Percentiles rank a stretch among this genome's conserved stretches.
phyloP scores from a whole-genome alignment of 2,797 vertebrate genomes.

The Lepilemur ruficaudatus region DNA sequence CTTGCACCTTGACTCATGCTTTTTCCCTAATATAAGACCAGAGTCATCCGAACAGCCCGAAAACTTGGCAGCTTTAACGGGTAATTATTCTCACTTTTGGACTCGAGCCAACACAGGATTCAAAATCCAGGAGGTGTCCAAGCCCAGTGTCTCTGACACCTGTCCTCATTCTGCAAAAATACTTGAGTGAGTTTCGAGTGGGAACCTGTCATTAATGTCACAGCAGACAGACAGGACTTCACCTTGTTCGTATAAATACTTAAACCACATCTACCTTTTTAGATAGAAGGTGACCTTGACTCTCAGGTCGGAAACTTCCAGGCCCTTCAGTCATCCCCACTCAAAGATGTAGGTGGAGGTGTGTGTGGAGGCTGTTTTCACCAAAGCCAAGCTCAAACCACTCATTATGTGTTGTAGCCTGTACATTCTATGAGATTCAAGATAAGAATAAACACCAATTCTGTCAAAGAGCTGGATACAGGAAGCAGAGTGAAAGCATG shows the following conservation, averaged over 20 bases:
- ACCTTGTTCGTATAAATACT: background rate
- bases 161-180: background rate
- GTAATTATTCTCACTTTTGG: slow-evolving; percentile 50
- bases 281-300: background rate
- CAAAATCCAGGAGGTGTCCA: background rate
- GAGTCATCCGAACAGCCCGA: background rate
- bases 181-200: background rate
- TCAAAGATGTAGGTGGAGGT: background rate
- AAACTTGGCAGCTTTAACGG: slow-evolving; percentile 24
- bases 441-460: background rate
- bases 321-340: background rate
- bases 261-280: background rate
- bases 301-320: background rate
- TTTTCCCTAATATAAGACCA: background rate
- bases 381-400: background rate
- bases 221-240: background rate
- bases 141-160: background rate
- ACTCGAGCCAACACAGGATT: slow-evolving; percentile 5
- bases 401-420: background rate
- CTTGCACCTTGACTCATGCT: background rate
- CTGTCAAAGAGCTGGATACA: background rate
- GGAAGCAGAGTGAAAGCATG: background rate
- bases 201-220: background rate
- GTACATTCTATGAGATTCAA: background rate
- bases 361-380: background rate